Base-by-base conservation (phyloP, 2,888 invertebrate species). In the Zaprionus obscuricornis region DNA sequence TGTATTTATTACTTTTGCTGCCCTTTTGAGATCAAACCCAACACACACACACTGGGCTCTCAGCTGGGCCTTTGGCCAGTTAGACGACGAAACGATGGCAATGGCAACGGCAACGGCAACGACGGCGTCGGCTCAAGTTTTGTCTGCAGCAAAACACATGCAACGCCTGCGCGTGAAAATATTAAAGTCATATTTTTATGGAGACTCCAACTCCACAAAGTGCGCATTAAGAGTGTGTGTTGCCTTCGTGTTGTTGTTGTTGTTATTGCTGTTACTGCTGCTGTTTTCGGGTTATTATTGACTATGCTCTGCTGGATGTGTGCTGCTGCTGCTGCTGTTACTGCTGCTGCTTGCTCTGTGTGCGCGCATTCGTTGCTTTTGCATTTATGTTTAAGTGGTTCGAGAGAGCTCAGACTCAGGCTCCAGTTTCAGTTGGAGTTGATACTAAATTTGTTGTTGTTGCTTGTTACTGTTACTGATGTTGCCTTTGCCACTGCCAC, bases 151-250 rank as follows among this genome's bases (percentile, higher is more conserved):
- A 7, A 27, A 5, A 6, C 6, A 27, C 33, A 54, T 47, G 66
- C 58, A 63, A 77, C 83, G 86, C 79, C 83, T 86, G 79, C 79
- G 85, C 87, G 85, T 83, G 84, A 78, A 79, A 70, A 85, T 83
- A 85, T 79, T 81, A 86, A 87, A 86, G 69, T 86, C 84, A 85
- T 81, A 85, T 87, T 83, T 77, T 86, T 87, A 87, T 72, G 86
- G n/a, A 73, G 68, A 50, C 81, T 72, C 74, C 71, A n/a, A n/a
- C n/a, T n/a, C n/a, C n/a, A n/a, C n/a, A 58, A 81, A 72, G 74
- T 71, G 77, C 66, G 72, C 86, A 84, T 87, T 86, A 81, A 85
- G 74, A 42, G 52, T 59, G 59, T 49, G 45, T 26, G 27, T 36
- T 51, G 51, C 26, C 46, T 26, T 43, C 34, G 18, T 57, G 46